Evolutionary conservation across 2,888 invertebrate genomes (phyloP).

Genomic region (Caenorhabditis wallacei): DNA sequence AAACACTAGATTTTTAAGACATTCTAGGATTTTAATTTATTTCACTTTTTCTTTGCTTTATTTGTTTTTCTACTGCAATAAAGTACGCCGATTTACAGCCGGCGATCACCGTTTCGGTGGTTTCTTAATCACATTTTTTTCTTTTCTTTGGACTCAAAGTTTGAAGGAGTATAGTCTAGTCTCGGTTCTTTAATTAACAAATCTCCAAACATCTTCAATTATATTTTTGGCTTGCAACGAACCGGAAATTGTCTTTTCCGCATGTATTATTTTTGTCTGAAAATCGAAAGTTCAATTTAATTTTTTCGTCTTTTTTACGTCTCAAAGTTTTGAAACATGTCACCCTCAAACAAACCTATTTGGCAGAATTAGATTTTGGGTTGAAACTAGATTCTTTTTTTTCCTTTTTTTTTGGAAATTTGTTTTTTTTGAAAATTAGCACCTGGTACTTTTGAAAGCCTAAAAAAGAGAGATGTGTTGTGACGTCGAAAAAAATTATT

Average conservation of each 20-base stretch:
- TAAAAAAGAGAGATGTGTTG: not conserved
- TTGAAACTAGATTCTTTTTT: not conserved
- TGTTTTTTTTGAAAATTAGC: not conserved
- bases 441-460: not conserved
- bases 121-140: not conserved
- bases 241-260: not conserved
- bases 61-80: conserved; percentile 22
- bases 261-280: not conserved
- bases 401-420: not conserved
- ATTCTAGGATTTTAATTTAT: conserved; percentile 24
- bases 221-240: conserved; percentile 2
- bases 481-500: not conserved
- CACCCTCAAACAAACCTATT: not conserved
- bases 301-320: not conserved
- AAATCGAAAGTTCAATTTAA: conserved; percentile 14
- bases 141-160: not conserved
- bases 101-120: conserved; percentile 23
- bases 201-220: not conserved
- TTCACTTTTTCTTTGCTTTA: conserved; percentile 22
- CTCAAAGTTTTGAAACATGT: not conserved
- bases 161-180: not conserved
- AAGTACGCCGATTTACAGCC: conserved; percentile 33
- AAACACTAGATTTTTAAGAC: conserved; percentile 21
- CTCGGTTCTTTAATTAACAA: not conserved
- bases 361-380: not conserved